Base-by-base conservation (phyloP, 2,888 invertebrate species). In the Globia sparganii region DNA sequence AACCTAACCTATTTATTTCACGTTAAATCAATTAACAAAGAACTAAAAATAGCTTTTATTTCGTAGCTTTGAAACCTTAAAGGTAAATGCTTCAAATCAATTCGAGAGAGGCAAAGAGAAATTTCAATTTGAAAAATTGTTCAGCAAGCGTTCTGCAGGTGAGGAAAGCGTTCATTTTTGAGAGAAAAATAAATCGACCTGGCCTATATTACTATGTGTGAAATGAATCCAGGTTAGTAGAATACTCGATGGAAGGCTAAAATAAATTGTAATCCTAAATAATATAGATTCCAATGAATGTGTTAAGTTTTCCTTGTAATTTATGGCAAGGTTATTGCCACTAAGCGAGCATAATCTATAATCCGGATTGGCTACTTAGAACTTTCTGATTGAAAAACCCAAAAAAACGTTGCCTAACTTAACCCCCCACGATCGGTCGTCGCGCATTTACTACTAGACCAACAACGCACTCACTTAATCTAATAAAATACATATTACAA, bases 61-160 rank as follows among this genome's bases (percentile, higher is more conserved):
- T 80, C 15, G 15, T 61, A 65, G n/a, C 31, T 25, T 40, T 53
- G 15, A 46, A 34, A 69, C 34, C 53, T 49, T 46, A 40, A 46
- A 43, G 53, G 31, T 75, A 72, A 46, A 61, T 66, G 64, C 31
- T 72, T 73, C 40, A 64, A 80, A 83, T 83, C 65, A 83, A 80
- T 73, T 73, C 53, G 28, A 66, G 67, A 62, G 61, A 69, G 18
- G 46, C 71, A 49, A 68, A 74, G 56, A n/a, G 43, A 73, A 75
- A 59, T 71, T 84, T 67, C 15, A 77, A 73, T 75, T 83, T 82
- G 74, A 70, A 85, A 81, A 74, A 82, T 84, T 73, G 74, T 70
- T 69, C 18, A 46, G 65, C 21, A 59, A 64, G 31, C 67, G 31
- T 49, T 31, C 49, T 34, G 34, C 64, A 34, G n/a, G 49, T 25